These are phyloP conservation scores for Drosophila setifemur DNA, from an alignment of 1,140 invertebrate species.

Conservation along the genomic window DNA sequence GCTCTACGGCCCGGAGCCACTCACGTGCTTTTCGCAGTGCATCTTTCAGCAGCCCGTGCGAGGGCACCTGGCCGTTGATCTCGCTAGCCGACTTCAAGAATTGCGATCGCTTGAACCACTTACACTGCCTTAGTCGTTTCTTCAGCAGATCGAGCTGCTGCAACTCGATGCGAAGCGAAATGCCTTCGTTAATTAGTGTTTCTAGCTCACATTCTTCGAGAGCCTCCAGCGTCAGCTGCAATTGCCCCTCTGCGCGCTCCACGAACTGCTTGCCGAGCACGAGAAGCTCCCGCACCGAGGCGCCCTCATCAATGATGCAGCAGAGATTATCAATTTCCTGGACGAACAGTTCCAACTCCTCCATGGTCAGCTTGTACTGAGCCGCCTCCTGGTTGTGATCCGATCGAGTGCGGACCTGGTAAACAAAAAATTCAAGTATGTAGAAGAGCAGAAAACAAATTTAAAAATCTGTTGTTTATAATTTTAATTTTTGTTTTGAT, in stretches of 20 bases:
- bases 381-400: constrained; percentile 88
- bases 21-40: constrained; percentile 91
- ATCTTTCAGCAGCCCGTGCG: constrained; percentile 88
- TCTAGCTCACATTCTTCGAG: constrained; percentile 87
- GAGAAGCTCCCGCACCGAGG: constrained; percentile 74
- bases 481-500: too few species aligned
- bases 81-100: constrained; percentile 89
- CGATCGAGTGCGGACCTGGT: constrained; percentile 88
- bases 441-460: background rate
- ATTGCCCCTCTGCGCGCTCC: constrained; percentile 85
- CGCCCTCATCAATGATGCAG: constrained; percentile 92
- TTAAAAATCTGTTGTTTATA: too few species aligned
- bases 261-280: constrained; percentile 88
- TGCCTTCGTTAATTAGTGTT: constrained; percentile 89
- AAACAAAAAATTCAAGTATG: background rate
- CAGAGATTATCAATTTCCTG: constrained; percentile 93
- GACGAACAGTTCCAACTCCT: constrained; percentile 93
- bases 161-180: constrained; percentile 92
- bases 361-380: constrained; percentile 93
- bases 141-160: constrained; percentile 90
- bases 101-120: constrained; percentile 81
- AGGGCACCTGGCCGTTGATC: constrained; percentile 92
- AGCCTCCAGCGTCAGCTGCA: constrained; percentile 85
- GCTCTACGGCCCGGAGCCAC: constrained; percentile 89
- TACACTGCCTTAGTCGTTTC: constrained; percentile 89